phyloP scores from a whole-genome alignment of 1,140 invertebrate species.

The Aradophagus sp. region DNA sequence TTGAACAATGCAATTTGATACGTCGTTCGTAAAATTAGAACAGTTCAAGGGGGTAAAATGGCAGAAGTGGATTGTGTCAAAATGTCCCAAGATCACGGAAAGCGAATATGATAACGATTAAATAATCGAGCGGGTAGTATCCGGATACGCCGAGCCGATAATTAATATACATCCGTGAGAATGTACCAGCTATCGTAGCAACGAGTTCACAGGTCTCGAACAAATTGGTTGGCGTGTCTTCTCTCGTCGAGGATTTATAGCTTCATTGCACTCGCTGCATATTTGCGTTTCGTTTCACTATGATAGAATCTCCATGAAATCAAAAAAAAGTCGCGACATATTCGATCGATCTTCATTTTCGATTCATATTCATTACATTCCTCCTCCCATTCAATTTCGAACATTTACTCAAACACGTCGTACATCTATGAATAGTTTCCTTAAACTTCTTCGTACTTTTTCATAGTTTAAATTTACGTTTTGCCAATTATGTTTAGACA shows the following conservation, averaged over 20 bases:
- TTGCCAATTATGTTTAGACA: no score
- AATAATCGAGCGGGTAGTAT: slow-evolving; percentile 48
- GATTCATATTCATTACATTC: no score
- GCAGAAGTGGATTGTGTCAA: slow-evolving; percentile 33
- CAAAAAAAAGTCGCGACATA: no score
- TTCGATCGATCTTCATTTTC: no score
- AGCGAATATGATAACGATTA: slow-evolving; percentile 47
- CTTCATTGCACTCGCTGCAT: slow-evolving; percentile 65
- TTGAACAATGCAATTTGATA: no score
- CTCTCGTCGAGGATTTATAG: slow-evolving; percentile 68
- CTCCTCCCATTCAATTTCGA: no score
- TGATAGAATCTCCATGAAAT: no score
- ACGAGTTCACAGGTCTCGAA: slow-evolving; percentile 57
- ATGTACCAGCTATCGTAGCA: slow-evolving; percentile 44
- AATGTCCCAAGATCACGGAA: slow-evolving; percentile 52
- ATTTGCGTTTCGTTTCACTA: slow-evolving; percentile 51
- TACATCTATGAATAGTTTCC: no score
- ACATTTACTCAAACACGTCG: no score
- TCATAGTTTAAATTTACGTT: no score
- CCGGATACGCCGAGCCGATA: slow-evolving; percentile 46
- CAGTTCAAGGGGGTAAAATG: slow-evolving; percentile 8
- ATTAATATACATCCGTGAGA: slow-evolving; percentile 60
- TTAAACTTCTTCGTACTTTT: no score
- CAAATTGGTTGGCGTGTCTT: slow-evolving; percentile 73
- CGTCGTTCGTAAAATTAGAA: slow-evolving; percentile 1